These are phyloP conservation scores for Hemicrepidius hirtus DNA, from an alignment of 2,888 invertebrate species.

Conservation along the genomic window DNA sequence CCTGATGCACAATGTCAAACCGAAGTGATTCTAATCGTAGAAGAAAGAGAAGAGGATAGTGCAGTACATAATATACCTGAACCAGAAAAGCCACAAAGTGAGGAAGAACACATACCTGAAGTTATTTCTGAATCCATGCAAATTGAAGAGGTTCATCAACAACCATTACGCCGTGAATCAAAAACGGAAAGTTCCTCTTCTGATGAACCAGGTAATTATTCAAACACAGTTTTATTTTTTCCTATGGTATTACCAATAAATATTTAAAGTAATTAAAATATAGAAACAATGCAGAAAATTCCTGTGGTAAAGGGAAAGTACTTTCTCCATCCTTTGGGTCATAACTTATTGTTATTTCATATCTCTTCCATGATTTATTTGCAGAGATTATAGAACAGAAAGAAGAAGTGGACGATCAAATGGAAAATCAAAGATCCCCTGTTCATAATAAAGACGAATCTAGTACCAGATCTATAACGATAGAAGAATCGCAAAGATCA, in stretches of 20 bases:
- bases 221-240: too few relatives aligned
- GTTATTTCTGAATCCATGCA: conserved; percentile 14
- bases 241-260: too few relatives aligned
- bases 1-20: conserved; percentile 45
- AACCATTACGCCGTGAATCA: background rate
- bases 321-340: too few relatives aligned
- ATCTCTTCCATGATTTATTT: too few relatives aligned
- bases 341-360: too few relatives aligned
- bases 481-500: conserved; percentile 16
- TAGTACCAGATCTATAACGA: background rate
- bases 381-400: background rate
- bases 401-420: background rate
- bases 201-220: conserved; percentile 38
- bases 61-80: conserved; percentile 11
- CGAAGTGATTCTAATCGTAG: conserved; percentile 36
- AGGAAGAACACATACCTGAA: background rate
- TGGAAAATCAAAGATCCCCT: background rate
- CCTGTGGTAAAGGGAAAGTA: too few relatives aligned
- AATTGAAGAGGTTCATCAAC: background rate
- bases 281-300: too few relatives aligned
- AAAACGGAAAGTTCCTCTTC: conserved; percentile 17
- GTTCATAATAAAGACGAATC: conserved; percentile 8
- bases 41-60: conserved; percentile 14
- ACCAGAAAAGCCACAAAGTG: background rate
- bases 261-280: too few relatives aligned